phyloP scores from a whole-genome alignment of 2,113 vertebrate species.

The Shinisaurus crocodilurus region DNA sequence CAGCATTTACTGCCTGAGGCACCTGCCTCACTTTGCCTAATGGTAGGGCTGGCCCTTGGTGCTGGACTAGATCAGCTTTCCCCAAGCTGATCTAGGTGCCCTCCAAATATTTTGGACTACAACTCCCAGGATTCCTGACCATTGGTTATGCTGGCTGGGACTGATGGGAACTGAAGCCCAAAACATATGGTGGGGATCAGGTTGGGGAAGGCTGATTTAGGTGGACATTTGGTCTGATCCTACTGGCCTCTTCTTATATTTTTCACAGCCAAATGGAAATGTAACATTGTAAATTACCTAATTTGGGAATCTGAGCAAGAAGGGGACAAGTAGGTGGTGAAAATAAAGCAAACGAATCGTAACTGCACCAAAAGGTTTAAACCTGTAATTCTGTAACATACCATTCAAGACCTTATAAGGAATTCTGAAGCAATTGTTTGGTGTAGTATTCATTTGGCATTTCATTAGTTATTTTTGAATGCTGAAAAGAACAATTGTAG shows the following conservation, averaged over 20 bases:
- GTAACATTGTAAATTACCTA: background rate
- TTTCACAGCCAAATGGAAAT: background rate
- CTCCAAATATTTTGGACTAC: too few species aligned
- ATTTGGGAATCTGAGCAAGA: background rate
- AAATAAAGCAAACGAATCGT: background rate
- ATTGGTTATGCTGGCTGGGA: too few species aligned
- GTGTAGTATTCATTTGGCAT: background rate
- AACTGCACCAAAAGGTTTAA: background rate
- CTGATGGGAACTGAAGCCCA: too few species aligned
- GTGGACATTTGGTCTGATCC: background rate
- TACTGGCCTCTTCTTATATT: background rate
- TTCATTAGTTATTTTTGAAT: constrained; percentile 5
- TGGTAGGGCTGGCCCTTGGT: too few species aligned
- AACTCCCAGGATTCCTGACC: too few species aligned
- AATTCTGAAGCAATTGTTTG: background rate
- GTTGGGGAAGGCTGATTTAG: too few species aligned
- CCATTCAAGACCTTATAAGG: background rate
- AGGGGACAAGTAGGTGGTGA: background rate
- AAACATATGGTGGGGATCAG: too few species aligned
- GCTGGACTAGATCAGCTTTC: too few species aligned
- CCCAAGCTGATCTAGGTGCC: too few species aligned
- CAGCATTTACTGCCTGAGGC: too few species aligned
- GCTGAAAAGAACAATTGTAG: constrained; percentile 13
- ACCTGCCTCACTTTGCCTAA: too few species aligned
- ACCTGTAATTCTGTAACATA: background rate